A percentile compares a stretch with the other conserved stretches of the same genome.
phyloP scores from a whole-genome alignment of 1,140 invertebrate genomes.

The Radopholus similis region DNA sequence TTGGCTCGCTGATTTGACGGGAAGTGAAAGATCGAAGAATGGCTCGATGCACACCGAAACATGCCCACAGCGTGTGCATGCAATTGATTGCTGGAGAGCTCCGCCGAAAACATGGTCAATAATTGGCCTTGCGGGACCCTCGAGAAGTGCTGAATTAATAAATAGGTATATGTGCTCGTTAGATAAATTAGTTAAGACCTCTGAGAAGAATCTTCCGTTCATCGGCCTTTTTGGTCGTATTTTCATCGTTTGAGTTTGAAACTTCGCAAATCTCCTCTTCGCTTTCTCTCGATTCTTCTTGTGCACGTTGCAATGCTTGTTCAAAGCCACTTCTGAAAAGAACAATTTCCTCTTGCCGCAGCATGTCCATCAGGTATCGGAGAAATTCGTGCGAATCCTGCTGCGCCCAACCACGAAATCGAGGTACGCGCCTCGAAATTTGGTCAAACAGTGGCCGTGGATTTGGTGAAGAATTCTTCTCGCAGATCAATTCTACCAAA shows the following conservation, averaged over 20 bases:
- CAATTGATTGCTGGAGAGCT: slow-evolving; percentile 44
- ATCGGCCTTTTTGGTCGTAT: too few species aligned
- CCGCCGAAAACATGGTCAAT: slow-evolving; percentile 50
- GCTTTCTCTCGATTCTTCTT: too few species aligned
- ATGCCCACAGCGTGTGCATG: slow-evolving; percentile 41
- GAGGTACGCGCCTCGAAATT: slow-evolving; percentile 64
- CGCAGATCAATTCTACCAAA: too few species aligned
- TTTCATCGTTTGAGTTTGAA: too few species aligned
- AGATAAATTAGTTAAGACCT: too few species aligned
- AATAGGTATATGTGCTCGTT: slow-evolving; percentile 13
- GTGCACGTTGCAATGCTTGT: too few species aligned
- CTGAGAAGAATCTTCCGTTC: too few species aligned
- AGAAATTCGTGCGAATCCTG: slow-evolving; percentile 93
- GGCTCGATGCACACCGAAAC: slow-evolving; percentile 78
- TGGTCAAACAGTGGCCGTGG: too few species aligned
- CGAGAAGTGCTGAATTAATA: slow-evolving; percentile 17
- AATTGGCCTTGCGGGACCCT: slow-evolving; percentile 27
- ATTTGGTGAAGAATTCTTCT: too few species aligned
- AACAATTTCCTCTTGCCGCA: slow-evolving; percentile 68
- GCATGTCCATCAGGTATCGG: slow-evolving; percentile 78
- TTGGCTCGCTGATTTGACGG: slow-evolving; percentile 65
- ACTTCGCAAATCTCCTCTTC: too few species aligned
- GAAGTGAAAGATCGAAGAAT: slow-evolving; percentile 87
- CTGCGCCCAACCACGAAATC: slow-evolving; percentile 87
- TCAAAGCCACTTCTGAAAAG: slow-evolving; percentile 59